phyloP scores from a whole-genome alignment of 2,797 vertebrate species.

The Acanthiza pusilla region DNA sequence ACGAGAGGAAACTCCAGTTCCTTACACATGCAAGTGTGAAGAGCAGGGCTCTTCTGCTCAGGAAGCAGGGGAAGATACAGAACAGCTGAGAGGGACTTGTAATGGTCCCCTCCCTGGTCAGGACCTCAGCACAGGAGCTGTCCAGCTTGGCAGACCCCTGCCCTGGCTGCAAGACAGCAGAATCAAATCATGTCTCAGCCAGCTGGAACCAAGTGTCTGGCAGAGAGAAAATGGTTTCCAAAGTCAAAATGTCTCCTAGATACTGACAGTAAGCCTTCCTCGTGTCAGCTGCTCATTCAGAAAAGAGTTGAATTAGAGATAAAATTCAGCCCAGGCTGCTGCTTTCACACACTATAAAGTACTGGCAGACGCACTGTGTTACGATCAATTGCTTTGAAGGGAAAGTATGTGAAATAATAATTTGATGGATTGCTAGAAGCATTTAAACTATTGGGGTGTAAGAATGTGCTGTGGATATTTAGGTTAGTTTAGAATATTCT shows the following conservation, averaged over 20 bases:
- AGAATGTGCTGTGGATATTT: neutral
- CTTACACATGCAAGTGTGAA: rapidly evolving
- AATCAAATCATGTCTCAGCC: neutral
- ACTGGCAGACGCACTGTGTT: neutral
- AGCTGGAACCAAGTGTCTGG: slow-evolving; percentile 2
- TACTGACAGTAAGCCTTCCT: slow-evolving; percentile 4
- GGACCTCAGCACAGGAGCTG: neutral
- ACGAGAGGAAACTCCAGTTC: neutral
- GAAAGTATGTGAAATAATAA: neutral
- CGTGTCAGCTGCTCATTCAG: neutral
- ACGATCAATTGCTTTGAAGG: neutral
- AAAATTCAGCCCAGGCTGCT: slow-evolving; percentile 2
- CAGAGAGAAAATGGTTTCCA: slow-evolving; percentile 62
- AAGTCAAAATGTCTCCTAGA: slow-evolving; percentile 59
- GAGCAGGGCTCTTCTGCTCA: neutral
- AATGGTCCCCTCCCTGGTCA: rapidly evolving
- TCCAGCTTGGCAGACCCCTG: neutral
- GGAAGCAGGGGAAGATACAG: neutral
- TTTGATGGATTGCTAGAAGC: neutral
- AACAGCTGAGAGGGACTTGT: rapidly evolving
- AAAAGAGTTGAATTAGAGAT: slow-evolving; percentile 24
- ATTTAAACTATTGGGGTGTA: neutral
- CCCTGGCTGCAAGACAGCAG: neutral
- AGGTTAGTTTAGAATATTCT: neutral
- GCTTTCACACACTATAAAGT: neutral